A percentile compares a stretch with the other conserved stretches of the same genome.
phyloP scores from a whole-genome alignment of 2,797 vertebrate species.

The Danio tinwini region DNA sequence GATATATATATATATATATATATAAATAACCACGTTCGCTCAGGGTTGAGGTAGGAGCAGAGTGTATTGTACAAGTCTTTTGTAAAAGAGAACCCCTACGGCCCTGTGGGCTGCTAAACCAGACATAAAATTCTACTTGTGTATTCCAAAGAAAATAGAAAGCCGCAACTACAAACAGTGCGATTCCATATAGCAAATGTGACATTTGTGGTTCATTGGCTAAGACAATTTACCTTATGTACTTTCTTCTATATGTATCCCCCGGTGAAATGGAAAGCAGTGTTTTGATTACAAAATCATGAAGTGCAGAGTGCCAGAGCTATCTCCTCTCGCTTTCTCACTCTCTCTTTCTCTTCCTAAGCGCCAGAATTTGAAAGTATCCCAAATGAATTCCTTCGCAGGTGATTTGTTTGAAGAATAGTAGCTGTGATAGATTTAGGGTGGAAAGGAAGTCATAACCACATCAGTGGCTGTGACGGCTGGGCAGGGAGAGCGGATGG shows the following conservation, averaged over 20 bases:
- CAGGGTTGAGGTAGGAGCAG: conserved; percentile 23
- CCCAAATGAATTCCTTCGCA: conserved; percentile 44
- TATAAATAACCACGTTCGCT: conserved; percentile 22
- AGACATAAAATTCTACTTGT: conserved; percentile 24
- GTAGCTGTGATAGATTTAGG: conserved; percentile 59
- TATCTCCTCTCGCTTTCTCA: conserved; percentile 11
- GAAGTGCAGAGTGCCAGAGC: conserved; percentile 22
- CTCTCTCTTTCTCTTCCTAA: conserved; percentile 45
- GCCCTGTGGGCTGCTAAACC: conserved; percentile 17
- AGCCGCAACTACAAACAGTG: not conserved
- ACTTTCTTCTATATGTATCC: not conserved
- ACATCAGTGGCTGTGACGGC: conserved; percentile 52
- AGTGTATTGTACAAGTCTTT: conserved; percentile 30
- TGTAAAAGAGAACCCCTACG: conserved; percentile 31
- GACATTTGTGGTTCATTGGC: conserved; percentile 21
- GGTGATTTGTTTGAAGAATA: conserved; percentile 56
- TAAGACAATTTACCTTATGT: conserved; percentile 26
- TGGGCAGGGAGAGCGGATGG: no score
- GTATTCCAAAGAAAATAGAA: conserved; percentile 5
- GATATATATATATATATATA: conserved; percentile 27
- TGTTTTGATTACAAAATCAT: conserved; percentile 30
- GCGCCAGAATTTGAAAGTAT: conserved; percentile 50
- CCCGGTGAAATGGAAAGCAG: conserved; percentile 12
- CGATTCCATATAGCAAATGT: conserved; percentile 17
- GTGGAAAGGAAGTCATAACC: conserved; percentile 61